phyloP scores from a whole-genome alignment of 2,888 invertebrate species.

The Polyommatus iphigenia region DNA sequence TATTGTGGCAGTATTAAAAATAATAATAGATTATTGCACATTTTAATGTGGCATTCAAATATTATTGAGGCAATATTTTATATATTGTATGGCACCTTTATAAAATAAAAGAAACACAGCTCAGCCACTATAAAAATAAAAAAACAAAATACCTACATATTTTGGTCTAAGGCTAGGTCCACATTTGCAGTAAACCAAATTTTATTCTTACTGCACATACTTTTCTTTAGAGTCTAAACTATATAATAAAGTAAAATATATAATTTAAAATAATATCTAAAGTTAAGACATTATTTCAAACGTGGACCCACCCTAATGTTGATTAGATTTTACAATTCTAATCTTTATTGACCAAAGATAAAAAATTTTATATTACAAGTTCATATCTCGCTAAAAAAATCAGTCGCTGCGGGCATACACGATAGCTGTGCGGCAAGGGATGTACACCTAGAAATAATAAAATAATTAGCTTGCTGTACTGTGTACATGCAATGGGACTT shows the following conservation, averaged over 20 bases:
- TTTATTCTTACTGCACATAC: neutral
- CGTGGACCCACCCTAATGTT: neutral
- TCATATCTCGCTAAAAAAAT: slow-evolving; percentile 28
- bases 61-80: too few relatives aligned
- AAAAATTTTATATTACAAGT: slow-evolving; percentile 1
- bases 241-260: too few relatives aligned
- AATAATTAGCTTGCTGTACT: neutral
- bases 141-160: neutral
- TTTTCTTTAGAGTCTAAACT: neutral
- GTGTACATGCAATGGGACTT: too few relatives aligned
- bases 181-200: neutral
- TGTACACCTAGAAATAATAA: slow-evolving; percentile 82
- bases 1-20: neutral
- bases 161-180: neutral
- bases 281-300: neutral
- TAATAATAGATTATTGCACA: neutral
- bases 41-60: neutral
- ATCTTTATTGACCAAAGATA: slow-evolving; percentile 8
- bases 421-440: slow-evolving; percentile 86
- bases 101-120: neutral
- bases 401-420: slow-evolving; percentile 74
- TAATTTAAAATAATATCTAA: too few relatives aligned
- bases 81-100: neutral
- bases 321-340: slow-evolving; percentile 8
- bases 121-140: slow-evolving; percentile 25